Evolutionary conservation across 64 coral and sea anemone species (phyloP), one percentile per base, ranked within the genome.

Genomic region (Porites australiensis): DNA sequence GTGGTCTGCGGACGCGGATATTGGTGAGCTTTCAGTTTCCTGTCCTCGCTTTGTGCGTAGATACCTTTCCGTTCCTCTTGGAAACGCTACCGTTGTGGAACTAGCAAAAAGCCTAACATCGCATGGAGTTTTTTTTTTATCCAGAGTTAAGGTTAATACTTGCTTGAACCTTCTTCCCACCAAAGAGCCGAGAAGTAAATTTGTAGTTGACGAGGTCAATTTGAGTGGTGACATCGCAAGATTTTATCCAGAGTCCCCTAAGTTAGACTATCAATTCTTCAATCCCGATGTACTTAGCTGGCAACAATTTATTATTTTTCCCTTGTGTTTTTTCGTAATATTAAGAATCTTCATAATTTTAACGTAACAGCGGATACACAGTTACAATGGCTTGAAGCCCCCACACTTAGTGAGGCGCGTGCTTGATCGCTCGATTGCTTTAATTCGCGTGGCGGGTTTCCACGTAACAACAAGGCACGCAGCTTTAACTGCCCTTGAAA

Each of bases 1-100:
- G 81, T 6, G 81, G 81, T 20, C 81, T 37, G 1, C 27, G 68
- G 81, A 84, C 81, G 63, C 63, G 16, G 81, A 84, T 84, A 84
- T 84, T 84, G 81, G 62, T 69, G 61, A 84, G 9, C 61, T 67
- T 43, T 37, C 59, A 83, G 80, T 60, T 84, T 84, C 81, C 81
- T 84, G 63, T 84, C 67, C 69, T 84, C 62, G 50, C 19, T 84
- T 50, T 45, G 45, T 21, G 48, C 69, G 44, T 63, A 68, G 68
- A 84, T 68, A 47, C 62, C 81, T 63, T 82, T 19, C 9, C 48
- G 18, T 61, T 84, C 66, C 81, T 67, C 81, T 69, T 68, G 44
- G 81, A 84, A 68, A 67, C 81, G 63, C 14, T 13, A 37, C 27
- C 37, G 10, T 46, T 13, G 13, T 13, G 11, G 44, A 46, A 11